Evolutionary conservation across 2,797 vertebrate genomes (phyloP), one percentile per base, ranked within the genome.

Genomic region (Centropyge bicolor): DNA sequence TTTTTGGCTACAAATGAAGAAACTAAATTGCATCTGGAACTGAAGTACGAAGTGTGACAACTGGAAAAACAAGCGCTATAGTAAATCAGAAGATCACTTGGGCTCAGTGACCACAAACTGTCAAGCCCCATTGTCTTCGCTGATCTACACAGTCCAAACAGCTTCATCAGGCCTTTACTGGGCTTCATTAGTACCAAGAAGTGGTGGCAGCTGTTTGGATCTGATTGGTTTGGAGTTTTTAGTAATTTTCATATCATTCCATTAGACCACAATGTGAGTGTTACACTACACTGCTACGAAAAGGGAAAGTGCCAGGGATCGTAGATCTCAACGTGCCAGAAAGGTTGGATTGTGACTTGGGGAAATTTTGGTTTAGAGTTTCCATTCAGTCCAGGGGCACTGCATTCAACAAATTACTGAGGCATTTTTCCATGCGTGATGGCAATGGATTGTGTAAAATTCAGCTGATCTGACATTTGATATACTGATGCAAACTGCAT

Each of bases 41-140:
- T 59, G 13, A 74, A 52, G 66, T 59, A 69, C 49, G 1, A 57
- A 57, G n/a, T 80, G 55, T 75, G 10, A 81, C 78, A 88, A 74
- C 83, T 91, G 89, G 90, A 92, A 87, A 86, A 87, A 85, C 68
- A 74, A 52, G 3, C 57, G 64, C 66, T 76, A 27, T 11, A 81
- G 49, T 81, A 35, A 88, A 81, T 81, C 79, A 88, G 66, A 78
- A 69, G 68, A 80, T 48, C 54, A 40, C 20, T 70, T 83, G 63
- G 70, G 54, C 54, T 79, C 41, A 31, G 35, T 70, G 77, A 83
- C 74, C 72, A 71, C 67, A 78, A 84, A 76, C 80, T 85, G 85
- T 82, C 82, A 80, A 62, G 35, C 52, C 77, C 57, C 64, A 69
- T 84, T 35, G 11, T 85, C 72, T 70, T 74, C 63, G 71, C 38